phyloP scores from a whole-genome alignment of 1,140 invertebrate species.

The Antheraea pernyi region DNA sequence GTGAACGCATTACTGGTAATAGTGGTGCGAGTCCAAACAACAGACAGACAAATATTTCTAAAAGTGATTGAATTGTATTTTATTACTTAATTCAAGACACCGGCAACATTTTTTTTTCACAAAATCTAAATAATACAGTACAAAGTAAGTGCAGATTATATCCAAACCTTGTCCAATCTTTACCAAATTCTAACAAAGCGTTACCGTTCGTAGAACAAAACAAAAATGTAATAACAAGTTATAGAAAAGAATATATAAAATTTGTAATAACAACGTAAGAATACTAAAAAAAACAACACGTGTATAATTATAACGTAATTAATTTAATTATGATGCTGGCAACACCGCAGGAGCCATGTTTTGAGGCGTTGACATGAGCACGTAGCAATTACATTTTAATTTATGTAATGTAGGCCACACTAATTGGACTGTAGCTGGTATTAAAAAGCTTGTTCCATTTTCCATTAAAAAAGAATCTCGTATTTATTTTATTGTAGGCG shows the following conservation, averaged over 20 bases:
- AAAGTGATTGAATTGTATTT: no score
- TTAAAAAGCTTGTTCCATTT: neutral
- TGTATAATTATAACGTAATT: neutral
- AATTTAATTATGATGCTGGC: conserved; percentile 2
- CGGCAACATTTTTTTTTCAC: no score
- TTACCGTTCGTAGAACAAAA: neutral
- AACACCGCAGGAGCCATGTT: neutral
- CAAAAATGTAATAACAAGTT: neutral
- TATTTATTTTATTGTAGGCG: neutral
- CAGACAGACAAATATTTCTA: no score
- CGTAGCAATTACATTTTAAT: neutral
- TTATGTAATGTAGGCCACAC: conserved; percentile 2
- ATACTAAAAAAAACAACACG: neutral
- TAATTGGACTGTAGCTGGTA: neutral
- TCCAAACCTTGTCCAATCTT: no score
- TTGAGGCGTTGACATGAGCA: neutral
- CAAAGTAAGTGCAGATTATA: no score
- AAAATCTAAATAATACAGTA: no score
- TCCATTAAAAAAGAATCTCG: neutral
- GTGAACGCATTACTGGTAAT: no score
- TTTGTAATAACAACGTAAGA: neutral
- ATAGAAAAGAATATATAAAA: no score
- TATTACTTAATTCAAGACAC: no score
- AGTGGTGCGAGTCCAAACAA: no score
- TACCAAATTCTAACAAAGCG: no score